Percentiles rank a stretch among this genome's conserved stretches.
phyloP scores from a whole-genome alignment of 2,797 vertebrate genomes.

The Danio kyathit region DNA sequence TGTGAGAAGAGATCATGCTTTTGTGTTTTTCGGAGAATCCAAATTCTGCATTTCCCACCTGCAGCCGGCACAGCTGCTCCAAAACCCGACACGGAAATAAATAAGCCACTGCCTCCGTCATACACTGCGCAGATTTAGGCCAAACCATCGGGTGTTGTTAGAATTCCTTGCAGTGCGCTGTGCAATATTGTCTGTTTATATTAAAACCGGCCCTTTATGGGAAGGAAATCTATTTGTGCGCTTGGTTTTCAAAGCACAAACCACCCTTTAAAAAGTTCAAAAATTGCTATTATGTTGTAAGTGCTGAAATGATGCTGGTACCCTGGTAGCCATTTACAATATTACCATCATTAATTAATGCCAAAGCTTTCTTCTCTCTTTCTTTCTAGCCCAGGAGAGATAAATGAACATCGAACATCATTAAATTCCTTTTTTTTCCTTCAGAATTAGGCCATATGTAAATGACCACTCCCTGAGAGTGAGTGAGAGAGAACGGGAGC shows the following conservation, averaged over 20 bases:
- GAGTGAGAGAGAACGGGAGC: conserved; percentile 5
- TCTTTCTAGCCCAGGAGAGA: conserved; percentile 35
- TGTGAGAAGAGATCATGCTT: conserved; percentile 12
- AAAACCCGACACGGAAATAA: conserved; percentile 27
- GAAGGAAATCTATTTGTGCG: not conserved
- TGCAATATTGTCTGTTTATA: conserved; percentile 9
- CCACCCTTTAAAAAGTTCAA: not conserved
- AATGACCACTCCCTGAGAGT: conserved; percentile 47
- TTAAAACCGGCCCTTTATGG: not conserved
- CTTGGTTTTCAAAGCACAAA: not conserved
- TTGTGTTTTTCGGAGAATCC: conserved; percentile 8
- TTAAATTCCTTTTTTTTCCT: conserved; percentile 19
- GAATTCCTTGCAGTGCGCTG: conserved; percentile 1
- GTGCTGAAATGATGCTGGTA: conserved; percentile 29
- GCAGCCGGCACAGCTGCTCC: conserved; percentile 35
- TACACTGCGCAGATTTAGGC: conserved; percentile 24
- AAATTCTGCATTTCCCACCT: conserved; percentile 16
- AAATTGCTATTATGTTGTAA: conserved; percentile 12
- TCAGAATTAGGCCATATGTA: conserved; percentile 53
- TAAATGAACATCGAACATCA: conserved; percentile 40
- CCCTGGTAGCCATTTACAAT: conserved; percentile 32
- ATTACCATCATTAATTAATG: conserved; percentile 49
- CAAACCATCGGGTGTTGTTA: conserved; percentile 31
- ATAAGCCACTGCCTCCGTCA: conserved; percentile 28
- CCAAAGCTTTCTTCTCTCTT: conserved; percentile 31